A percentile compares a stretch with the other conserved stretches of the same genome.
These are phyloP conservation scores for Hyla sarda DNA, from an alignment of 2,113 vertebrate species.

Conservation along the genomic window DNA sequence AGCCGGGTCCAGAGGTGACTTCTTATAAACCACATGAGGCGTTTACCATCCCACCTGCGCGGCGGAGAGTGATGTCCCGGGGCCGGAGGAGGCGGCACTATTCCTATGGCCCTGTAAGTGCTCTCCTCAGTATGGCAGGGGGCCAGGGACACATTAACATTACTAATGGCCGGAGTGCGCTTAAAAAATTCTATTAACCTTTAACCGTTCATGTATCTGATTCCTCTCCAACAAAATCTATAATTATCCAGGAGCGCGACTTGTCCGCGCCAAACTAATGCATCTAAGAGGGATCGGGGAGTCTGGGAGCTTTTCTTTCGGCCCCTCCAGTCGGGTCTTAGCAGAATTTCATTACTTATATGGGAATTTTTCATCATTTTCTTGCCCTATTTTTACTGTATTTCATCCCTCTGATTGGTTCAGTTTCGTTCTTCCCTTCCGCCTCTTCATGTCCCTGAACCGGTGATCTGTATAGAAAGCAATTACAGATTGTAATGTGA, in stretches of 20 bases:
- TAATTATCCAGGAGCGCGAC: conserved; percentile 19
- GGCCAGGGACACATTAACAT: conserved; percentile 52
- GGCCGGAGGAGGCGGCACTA: not conserved
- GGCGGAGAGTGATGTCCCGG: not conserved
- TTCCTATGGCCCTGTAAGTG: conserved; percentile 38
- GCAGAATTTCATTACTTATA: conserved; percentile 17
- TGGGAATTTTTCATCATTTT: not conserved
- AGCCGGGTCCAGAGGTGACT: not conserved
- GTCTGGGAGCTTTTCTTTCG: not conserved
- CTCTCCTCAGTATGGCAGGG: conserved; percentile 30
- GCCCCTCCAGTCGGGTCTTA: not conserved
- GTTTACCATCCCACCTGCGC: not conserved
- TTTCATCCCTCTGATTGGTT: not conserved
- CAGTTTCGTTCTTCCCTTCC: not conserved
- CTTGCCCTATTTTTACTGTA: not conserved
- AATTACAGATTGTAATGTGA: conserved; percentile 3
- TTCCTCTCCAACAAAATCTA: conserved; percentile 37
- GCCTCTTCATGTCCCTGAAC: not conserved
- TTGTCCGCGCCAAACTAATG: not conserved
- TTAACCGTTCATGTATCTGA: conserved; percentile 38
- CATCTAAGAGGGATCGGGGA: not conserved
- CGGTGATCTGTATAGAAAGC: not conserved
- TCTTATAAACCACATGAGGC: not conserved
- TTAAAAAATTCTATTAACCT: conserved; percentile 57
- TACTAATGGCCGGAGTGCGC: conserved; percentile 47